Conservation (phyloP, 2,888 invertebrate species). For the Torymus tubicola region DNA sequence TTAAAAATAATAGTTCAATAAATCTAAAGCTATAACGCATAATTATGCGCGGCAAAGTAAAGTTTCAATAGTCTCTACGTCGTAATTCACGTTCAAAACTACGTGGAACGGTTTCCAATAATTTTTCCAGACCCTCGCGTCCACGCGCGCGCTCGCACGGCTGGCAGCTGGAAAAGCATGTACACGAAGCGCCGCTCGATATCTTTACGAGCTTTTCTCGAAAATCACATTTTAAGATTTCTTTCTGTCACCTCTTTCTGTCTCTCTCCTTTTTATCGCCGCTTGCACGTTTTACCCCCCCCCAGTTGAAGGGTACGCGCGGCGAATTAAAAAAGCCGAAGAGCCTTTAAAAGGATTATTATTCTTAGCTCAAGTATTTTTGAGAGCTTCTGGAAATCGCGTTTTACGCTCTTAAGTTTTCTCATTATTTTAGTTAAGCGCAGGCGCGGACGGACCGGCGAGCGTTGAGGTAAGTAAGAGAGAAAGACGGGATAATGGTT, state of each 20-base stretch:
- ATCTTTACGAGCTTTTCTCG: constrained; percentile 37
- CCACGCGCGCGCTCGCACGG: neutral
- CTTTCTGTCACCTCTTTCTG: constrained; percentile 13
- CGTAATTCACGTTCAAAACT: constrained; percentile 7
- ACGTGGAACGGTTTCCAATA: constrained; percentile 32
- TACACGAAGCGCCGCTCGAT: too few species aligned
- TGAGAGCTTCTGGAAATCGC: constrained; percentile 41
- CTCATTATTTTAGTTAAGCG: constrained; percentile 48
- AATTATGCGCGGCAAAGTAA: constrained; percentile 1
- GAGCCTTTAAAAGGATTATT: constrained; percentile 42
- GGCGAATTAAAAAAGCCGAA: constrained; percentile 26
- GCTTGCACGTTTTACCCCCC: neutral
- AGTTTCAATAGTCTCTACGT: neutral
- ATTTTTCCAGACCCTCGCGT: constrained; percentile 5
- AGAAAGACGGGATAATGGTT: constrained; percentile 9
- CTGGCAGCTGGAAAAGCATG: too few species aligned
- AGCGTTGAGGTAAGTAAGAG: neutral
- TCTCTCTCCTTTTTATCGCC: neutral
- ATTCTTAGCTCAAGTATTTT: constrained; percentile 49
- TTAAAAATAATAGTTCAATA: neutral
- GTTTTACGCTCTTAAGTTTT: constrained; percentile 42
- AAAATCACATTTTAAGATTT: constrained; percentile 45
- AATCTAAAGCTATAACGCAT: neutral
- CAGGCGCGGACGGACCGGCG: too few species aligned
- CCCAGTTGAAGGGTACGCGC: neutral